Evolutionary conservation across 2,888 invertebrate genomes (phyloP), one percentile per base, ranked within the genome.

Genomic region (Isoperla grammatica): DNA sequence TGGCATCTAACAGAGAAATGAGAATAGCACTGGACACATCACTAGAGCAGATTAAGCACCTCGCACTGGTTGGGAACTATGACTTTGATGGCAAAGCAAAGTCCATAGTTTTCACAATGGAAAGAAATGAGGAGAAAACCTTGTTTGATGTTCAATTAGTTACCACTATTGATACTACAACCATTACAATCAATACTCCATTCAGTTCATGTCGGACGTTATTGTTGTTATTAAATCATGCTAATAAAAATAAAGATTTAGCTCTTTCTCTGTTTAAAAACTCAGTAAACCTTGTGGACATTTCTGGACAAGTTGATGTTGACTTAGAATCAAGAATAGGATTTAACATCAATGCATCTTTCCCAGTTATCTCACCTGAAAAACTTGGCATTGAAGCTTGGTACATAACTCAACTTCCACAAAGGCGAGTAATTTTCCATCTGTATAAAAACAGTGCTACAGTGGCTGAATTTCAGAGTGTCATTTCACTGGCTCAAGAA

Each of bases 1-100:
- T 39, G 4, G 39, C 39, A 17, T 39, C 53, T 12, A 6, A 37
- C 39, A 37, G 20, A 37, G 53, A 37, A 17, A 9, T 53, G 19
- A 53, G 12, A 5, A 11, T 63, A 22, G n/a, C n/a, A 9, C 13
- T 58, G n/a, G 48, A 55, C 4, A 60, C 61, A 37, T 58, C 61
- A 40, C 15, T 49, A 29, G 39, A 23, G 22, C 39, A 40, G 13
- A 57, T 60, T 9, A 49, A 58, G 37, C 22, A n/a, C 6, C 11
- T 63, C 15, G 17, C 29, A 1, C 12, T 62, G 8, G 11, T 35
- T 12, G 64, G 58, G 6, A 61, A 45, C 20, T 68, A 68, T 54
- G 67, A 68, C 1, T 20, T 19, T 39, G 2, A 3, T 8, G 9
- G 6, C 6, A 20, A 37, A 13, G 12, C 1, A n/a, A 53, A 53